These are phyloP conservation scores for Vombatus ursinus DNA, from an alignment of 2,113 vertebrate species.

Conservation along the genomic window DNA sequence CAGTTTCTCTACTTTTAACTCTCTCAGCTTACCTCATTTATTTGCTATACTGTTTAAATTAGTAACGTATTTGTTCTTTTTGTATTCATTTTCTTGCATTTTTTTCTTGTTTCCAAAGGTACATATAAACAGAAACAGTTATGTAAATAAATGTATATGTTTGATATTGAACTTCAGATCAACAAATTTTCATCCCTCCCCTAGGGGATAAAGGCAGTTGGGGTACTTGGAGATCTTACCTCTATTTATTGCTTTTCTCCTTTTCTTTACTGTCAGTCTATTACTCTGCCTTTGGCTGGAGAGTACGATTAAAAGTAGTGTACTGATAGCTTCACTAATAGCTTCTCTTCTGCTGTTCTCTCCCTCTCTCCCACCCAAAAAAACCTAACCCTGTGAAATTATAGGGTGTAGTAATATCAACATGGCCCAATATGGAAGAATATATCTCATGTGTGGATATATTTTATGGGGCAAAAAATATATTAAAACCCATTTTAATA, in stretches of 20 bases:
- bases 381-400: background rate
- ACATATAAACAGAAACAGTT: background rate
- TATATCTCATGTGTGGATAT: background rate
- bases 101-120: background rate
- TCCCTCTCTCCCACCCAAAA: background rate
- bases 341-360: too few relatives aligned
- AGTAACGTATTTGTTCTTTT: background rate
- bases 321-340: too few relatives aligned
- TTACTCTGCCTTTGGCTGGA: too few relatives aligned
- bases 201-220: background rate
- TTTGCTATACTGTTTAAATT: background rate
- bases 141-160: background rate
- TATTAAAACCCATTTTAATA: background rate
- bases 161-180: background rate
- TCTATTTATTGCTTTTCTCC: background rate
- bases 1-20: background rate
- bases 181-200: background rate
- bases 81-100: background rate
- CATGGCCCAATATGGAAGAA: background rate
- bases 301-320: too few relatives aligned
- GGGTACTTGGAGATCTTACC: background rate
- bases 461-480: background rate
- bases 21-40: background rate
- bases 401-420: background rate
- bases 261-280: background rate